phyloP scores from a whole-genome alignment of 92 coral and sea anemone species.

The Epizoanthus fatuus region DNA sequence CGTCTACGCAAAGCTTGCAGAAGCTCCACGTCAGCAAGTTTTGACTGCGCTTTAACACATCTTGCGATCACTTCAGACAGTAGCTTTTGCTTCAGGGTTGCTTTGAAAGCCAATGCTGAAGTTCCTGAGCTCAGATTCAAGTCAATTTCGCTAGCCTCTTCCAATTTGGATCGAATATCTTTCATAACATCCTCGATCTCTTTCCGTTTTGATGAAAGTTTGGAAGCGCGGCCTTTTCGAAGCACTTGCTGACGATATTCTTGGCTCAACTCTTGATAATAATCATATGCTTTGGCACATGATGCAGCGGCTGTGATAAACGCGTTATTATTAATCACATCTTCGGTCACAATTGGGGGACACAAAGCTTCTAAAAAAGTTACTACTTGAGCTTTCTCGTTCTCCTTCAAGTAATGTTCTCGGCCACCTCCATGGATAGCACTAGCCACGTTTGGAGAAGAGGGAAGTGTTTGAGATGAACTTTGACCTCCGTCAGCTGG shows the following conservation, averaged over 20 bases:
- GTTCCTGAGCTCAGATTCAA: slow-evolving; percentile 17
- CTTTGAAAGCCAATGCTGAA: slow-evolving; percentile 31
- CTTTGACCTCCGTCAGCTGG: slow-evolving; percentile 6
- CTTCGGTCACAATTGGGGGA: slow-evolving; percentile 27
- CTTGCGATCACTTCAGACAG: slow-evolving; percentile 21
- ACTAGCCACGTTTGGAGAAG: slow-evolving; percentile 10
- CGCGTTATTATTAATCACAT: slow-evolving; percentile 36
- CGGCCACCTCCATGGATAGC: slow-evolving; percentile 4
- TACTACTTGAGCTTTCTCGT: slow-evolving; percentile 1
- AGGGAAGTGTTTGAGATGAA: background rate
- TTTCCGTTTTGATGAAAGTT: slow-evolving; percentile 15
- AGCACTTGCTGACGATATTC: slow-evolving; percentile 21
- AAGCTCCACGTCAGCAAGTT: slow-evolving; percentile 14
- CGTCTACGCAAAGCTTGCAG: slow-evolving; percentile 29
- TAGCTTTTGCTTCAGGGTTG: slow-evolving; percentile 25
- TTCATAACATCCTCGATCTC: slow-evolving; percentile 12
- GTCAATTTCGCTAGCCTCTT: slow-evolving; percentile 33
- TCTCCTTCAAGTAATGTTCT: slow-evolving; percentile 5
- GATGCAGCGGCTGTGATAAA: slow-evolving; percentile 27
- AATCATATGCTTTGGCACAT: slow-evolving; percentile 37
- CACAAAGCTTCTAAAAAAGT: slow-evolving; percentile 33
- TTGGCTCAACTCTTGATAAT: slow-evolving; percentile 14
- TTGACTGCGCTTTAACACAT: slow-evolving; percentile 23
- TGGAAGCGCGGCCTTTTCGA: slow-evolving; percentile 44
- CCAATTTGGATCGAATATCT: slow-evolving; percentile 33